Evolutionary conservation across 2,113 vertebrate species (phyloP), one percentile per base, ranked within the genome.

Genomic region (Mystacornis crossleyi): DNA sequence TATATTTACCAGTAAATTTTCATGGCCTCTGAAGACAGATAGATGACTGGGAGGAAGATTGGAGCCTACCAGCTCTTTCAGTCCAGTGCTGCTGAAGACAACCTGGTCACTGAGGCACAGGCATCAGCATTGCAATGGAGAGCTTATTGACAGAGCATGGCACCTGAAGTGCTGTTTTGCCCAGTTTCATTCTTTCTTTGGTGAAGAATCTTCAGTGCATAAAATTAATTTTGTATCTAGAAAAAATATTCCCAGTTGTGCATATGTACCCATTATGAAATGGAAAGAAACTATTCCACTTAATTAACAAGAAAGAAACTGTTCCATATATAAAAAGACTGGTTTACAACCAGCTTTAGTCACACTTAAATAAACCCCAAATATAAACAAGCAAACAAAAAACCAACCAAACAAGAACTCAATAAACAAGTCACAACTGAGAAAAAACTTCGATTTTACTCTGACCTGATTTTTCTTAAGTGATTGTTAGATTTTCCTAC

Each of bases 121-220:
- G 9, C 10, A 28, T 20, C 42, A 45, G 55, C 34, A 60, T 2
- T 28, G 23, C 23, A 58, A 12, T 2, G 0, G 24, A 29, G 36
- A 55, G 45, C 57, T 60, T 79, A 36, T 10, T 5, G 4, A 13
- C 17, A 4, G 9, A 34, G 4, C 15, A 9, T 21, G 25, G 5
- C 25, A 73, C 13, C 45, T 81, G 8, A 70, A 36, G 11, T 53
- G 23, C 58, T 73, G 16, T 25, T 70, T 9, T 48, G 28, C 19
- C 11, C 18, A 9, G 29, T 80, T 64, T 14, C 42, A 51, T 33
- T 81, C 24, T 7, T 77, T 69, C 31, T 50, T 88, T 0, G 0
- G 14, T 36, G 45, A n/a, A 61, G 25, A 69, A 43, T 70, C 50
- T 86, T 77, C 36, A 36, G 9, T 18, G 36, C 18, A 48, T 83